Evolutionary conservation across 2,888 invertebrate genomes (phyloP).

Genomic region (Luperina testacea): DNA sequence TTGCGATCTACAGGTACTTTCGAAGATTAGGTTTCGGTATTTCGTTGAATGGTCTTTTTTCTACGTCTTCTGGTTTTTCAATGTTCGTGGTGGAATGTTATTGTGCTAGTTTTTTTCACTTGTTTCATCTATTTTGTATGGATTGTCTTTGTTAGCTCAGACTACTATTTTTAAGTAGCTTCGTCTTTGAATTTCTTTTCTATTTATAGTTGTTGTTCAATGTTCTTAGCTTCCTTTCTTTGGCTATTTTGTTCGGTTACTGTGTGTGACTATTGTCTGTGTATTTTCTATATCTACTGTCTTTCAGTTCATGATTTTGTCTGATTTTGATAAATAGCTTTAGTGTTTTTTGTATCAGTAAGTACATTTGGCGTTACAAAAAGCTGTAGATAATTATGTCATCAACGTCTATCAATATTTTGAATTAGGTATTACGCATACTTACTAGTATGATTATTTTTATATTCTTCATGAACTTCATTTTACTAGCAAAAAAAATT

Average conservation of each 20-base stretch:
- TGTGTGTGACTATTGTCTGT: not conserved
- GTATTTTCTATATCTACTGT: not conserved
- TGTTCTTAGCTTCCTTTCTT: conserved; percentile 10
- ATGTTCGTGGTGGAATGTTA: conserved; percentile 2
- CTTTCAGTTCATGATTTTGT: not conserved
- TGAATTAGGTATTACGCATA: not conserved
- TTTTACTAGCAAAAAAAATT: not conserved
- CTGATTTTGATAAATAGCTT: not conserved
- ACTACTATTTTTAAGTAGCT: conserved; percentile 3
- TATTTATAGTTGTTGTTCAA: conserved; percentile 5
- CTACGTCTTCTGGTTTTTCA: conserved; percentile 43
- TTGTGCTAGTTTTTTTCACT: conserved; percentile 14
- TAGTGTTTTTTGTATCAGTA: not conserved
- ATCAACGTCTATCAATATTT: not conserved
- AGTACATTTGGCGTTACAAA: not conserved
- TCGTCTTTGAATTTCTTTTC: not conserved
- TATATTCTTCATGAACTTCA: not conserved
- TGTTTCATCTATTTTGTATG: conserved; percentile 9
- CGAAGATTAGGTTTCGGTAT: conserved; percentile 58
- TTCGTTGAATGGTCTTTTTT: conserved; percentile 41
- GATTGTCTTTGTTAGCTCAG: conserved; percentile 13
- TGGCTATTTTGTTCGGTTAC: not conserved
- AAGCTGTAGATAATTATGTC: not conserved
- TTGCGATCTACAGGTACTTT: conserved; percentile 62
- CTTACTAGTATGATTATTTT: not conserved